Evolutionary conservation across 2,797 vertebrate species (phyloP).

Genomic region (Scyliorhinus canicula): DNA sequence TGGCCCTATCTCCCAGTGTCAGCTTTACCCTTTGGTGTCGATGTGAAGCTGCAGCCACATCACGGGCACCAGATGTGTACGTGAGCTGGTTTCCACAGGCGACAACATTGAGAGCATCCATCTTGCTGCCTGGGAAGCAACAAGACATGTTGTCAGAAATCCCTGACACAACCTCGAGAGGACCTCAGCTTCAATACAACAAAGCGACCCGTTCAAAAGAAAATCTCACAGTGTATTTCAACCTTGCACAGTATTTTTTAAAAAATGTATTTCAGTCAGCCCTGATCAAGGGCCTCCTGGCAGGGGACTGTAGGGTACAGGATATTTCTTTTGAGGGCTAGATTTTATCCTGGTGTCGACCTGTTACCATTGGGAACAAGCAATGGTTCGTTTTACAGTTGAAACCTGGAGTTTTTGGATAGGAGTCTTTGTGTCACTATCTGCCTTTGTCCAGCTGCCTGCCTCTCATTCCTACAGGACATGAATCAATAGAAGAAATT

Average conservation of each 20-base stretch:
- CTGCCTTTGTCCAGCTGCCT: neutral
- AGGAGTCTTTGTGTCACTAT: neutral
- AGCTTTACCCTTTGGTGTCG: neutral
- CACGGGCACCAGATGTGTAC: too few relatives aligned
- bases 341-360: neutral
- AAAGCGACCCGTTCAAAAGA: neutral
- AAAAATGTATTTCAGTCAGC: neutral
- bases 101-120: neutral
- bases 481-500: neutral
- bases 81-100: neutral
- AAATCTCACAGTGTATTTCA: neutral
- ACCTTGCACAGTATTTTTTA: neutral
- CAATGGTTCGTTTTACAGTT: neutral
- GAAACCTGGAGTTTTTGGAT: neutral
- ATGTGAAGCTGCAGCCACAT: neutral
- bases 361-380: neutral
- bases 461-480: neutral
- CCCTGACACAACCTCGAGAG: neutral
- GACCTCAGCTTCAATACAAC: neutral
- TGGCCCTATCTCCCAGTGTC: neutral
- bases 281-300: neutral
- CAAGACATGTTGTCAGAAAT: neutral
- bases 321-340: neutral
- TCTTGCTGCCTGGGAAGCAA: neutral
- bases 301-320: neutral